Base-by-base conservation (phyloP, 1,140 invertebrate species). In the Holcopasites calliopsidis region DNA sequence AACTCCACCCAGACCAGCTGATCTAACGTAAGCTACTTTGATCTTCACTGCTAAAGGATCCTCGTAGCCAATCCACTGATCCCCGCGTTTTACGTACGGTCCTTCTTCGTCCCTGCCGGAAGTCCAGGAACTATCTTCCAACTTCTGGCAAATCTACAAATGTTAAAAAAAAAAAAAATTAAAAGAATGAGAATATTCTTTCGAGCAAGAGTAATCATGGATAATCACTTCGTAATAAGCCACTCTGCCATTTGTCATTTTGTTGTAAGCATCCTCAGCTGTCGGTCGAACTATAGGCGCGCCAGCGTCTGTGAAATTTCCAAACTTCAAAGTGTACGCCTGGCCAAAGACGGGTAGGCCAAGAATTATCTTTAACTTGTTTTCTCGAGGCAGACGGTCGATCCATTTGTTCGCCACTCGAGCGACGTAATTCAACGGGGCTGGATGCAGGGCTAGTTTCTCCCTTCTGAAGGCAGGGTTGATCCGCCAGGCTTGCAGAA, bases 21-120 rank as follows among this genome's bases (percentile, higher is more conserved):
- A 93, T 75, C 93, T 93, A 3, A 95, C 90, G 77, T 94, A 96
- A 4, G 93, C 92, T 85, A 94, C 92, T 93, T 97, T 97, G 75
- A 93, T 92, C 69, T 92, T 91, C 31, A 96, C 91, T 38, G 94
- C 94, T 21, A 93, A 88, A 0, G 92, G 91, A 84, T 96, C 94
- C 75, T 98, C 97, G 84, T 95, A 97, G 1, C 96, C 95, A 50
- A 97, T 93, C 97, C 97, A 98, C 82, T 97, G 96, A 83, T 96
- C 94, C 11, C 94, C 95, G 31, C 94, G 93, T 16, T 94, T 94
- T 13, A 95, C 92, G 84, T 95, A 97, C 0, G 96, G 93, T 40
- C 95, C 95, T n/a, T 93, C 93, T 49, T 93, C 92, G 81, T 97
- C 95, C 69, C 93, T 91, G 7, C 92, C 90, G 58, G 90, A 92